A percentile compares a stretch with the other conserved stretches of the same genome.
Evolutionary conservation across 2,797 vertebrate species (phyloP).

Genomic region (Pelochelys cantorii): DNA sequence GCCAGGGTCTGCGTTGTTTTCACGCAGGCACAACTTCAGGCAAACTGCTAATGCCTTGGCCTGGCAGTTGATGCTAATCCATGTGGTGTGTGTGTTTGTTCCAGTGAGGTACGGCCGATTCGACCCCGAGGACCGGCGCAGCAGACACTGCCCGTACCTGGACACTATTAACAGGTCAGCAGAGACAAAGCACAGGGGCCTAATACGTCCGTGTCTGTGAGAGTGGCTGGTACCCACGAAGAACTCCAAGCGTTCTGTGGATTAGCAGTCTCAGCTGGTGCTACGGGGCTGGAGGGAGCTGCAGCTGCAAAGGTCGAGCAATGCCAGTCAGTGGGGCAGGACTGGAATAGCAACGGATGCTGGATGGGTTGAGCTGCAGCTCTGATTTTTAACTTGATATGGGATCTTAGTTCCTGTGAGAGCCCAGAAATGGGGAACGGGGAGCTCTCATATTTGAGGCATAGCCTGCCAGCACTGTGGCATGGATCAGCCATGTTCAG

Average conservation of each 20-base stretch:
- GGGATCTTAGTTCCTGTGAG: background rate
- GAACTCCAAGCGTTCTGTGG: background rate
- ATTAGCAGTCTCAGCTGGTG: background rate
- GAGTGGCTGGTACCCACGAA: background rate
- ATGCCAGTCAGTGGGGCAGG: background rate
- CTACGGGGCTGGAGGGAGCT: background rate
- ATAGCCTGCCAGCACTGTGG: too few relatives aligned
- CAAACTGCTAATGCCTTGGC: background rate
- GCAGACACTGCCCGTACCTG: conserved; percentile 94
- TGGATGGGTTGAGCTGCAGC: background rate
- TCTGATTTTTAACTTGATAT: background rate
- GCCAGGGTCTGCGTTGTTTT: too few relatives aligned
- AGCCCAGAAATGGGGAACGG: background rate
- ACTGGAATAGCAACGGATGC: background rate
- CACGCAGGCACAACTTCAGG: background rate
- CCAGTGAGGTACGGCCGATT: conserved; percentile 84
- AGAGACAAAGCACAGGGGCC: accelerated
- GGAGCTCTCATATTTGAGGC: background rate
- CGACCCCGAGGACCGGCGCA: conserved; percentile 89
- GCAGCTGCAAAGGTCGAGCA: background rate
- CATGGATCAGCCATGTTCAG: background rate
- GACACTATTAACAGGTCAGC: conserved; percentile 96
- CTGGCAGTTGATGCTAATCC: background rate
- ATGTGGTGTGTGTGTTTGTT: conserved; percentile 35
- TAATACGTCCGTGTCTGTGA: background rate